Conservation (phyloP, 2,113 vertebrate species). For the Otocyon megalotis region DNA sequence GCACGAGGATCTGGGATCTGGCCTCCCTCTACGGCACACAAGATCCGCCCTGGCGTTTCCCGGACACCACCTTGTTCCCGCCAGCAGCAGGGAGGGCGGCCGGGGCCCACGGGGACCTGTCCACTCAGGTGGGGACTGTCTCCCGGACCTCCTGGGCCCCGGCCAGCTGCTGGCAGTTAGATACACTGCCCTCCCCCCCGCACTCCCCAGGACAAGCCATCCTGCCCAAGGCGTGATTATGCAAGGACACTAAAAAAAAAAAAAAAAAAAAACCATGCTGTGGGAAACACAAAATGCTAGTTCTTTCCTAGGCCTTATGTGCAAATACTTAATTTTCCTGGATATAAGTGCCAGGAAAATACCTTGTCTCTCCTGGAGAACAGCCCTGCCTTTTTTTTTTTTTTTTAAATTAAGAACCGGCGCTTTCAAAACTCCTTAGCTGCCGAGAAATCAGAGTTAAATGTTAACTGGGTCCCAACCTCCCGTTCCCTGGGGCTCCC, state of each 20-base stretch:
- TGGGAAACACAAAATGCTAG: background rate
- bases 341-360: background rate
- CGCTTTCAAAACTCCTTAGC: background rate
- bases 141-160: background rate
- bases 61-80: slow-evolving; percentile 1
- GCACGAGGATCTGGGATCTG: background rate
- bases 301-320: background rate
- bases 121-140: background rate
- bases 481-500: background rate
- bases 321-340: background rate
- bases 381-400: background rate
- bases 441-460: background rate
- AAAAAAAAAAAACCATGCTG: background rate
- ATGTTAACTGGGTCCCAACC: background rate
- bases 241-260: background rate
- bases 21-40: background rate
- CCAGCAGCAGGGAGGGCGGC: background rate
- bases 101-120: background rate
- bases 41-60: background rate
- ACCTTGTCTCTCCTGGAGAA: background rate
- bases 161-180: background rate
- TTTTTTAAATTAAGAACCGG: background rate
- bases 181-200: background rate
- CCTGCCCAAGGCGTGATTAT: background rate
- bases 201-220: too few relatives aligned